Evolutionary conservation across 1,140 invertebrate species (phyloP).

Genomic region (Sycophila sp.): DNA sequence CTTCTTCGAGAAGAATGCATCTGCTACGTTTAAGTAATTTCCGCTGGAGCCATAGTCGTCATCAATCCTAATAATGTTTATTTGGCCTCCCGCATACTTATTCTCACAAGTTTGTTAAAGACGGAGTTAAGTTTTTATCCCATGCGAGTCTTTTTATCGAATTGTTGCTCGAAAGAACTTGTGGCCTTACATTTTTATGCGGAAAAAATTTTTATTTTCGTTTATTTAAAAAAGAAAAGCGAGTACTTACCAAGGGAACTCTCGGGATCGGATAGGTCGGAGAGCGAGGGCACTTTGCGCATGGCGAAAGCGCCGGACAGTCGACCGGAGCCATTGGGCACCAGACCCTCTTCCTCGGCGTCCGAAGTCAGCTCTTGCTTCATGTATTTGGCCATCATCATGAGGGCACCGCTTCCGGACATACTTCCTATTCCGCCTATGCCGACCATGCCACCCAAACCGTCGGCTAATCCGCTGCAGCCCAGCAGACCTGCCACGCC

Average conservation of each 20-base stretch:
- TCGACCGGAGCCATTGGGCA: constrained; percentile 56
- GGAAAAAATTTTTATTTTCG: too few relatives aligned
- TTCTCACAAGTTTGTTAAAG: too few relatives aligned
- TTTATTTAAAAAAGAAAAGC: neutral
- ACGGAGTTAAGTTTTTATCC: too few relatives aligned
- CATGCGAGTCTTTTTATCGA: neutral
- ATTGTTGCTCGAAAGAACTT: too few relatives aligned
- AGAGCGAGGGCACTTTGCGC: constrained; percentile 86
- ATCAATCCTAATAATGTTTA: constrained; percentile 13
- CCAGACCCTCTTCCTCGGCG: constrained; percentile 63
- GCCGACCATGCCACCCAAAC: constrained; percentile 13
- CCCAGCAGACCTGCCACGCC: constrained; percentile 53
- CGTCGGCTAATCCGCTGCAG: constrained; percentile 50
- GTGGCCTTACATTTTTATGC: too few relatives aligned
- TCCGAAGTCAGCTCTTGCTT: constrained; percentile 65
- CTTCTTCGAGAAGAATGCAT: constrained; percentile 19
- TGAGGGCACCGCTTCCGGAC: constrained; percentile 54
- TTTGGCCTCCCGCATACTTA: constrained; percentile 7
- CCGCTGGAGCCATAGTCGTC: constrained; percentile 2
- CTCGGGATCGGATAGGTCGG: constrained; percentile 84
- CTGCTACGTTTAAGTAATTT: constrained; percentile 16
- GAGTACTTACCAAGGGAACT: constrained; percentile 82
- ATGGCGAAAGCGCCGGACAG: constrained; percentile 67
- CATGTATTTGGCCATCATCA: constrained; percentile 65
- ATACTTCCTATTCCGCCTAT: constrained; percentile 11